phyloP scores from a whole-genome alignment of 2,113 vertebrate genomes.

The Erpornis zantholeuca region DNA sequence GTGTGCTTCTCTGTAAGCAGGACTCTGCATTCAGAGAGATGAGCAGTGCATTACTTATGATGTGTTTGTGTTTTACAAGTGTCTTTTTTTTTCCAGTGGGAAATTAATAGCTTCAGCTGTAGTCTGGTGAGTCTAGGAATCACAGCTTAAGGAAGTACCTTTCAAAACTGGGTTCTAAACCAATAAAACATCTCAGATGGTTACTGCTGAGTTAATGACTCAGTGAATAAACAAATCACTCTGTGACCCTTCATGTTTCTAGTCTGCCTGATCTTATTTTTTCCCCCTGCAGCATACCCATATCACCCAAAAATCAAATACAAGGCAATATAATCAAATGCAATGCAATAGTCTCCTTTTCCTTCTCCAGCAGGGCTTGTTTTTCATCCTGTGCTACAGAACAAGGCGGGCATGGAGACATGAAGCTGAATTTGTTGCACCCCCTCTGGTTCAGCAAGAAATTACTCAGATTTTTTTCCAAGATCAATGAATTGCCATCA shows the following conservation, averaged over 20 bases:
- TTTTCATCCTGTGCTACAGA: neutral
- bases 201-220: neutral
- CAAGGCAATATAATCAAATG: neutral
- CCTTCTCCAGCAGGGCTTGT: neutral
- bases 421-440: neutral
- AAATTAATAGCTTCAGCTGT: neutral
- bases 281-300: neutral
- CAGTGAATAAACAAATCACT: neutral
- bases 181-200: neutral
- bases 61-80: neutral
- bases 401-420: neutral
- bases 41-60: neutral
- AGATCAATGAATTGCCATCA: neutral
- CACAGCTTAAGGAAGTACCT: neutral
- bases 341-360: neutral
- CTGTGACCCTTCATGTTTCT: neutral
- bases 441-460: slow-evolving; percentile 7
- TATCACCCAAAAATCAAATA: neutral
- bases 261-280: neutral
- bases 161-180: neutral
- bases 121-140: neutral
- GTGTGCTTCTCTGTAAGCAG: neutral
- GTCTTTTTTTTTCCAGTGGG: neutral
- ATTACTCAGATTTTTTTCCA: neutral
- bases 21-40: neutral